Conservation (phyloP, 2,113 vertebrate genomes). For the Perccottus glenii region DNA sequence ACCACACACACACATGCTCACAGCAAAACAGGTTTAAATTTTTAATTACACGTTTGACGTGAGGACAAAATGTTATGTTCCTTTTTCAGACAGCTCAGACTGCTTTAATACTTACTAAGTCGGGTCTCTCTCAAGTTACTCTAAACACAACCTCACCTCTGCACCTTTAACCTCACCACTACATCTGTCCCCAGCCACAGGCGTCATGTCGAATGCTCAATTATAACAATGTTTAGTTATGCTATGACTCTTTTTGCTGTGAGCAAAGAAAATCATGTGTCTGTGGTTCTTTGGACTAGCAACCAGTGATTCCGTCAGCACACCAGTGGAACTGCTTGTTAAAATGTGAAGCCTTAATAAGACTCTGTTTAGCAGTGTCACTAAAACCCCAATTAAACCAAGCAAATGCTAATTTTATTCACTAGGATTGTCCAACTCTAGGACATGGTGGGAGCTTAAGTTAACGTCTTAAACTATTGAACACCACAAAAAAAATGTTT, state of each 20-base stretch:
- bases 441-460: constrained; percentile 7
- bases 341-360: constrained; percentile 68
- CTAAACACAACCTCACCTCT: constrained; percentile 20
- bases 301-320: constrained; percentile 65
- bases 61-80: background rate
- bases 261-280: constrained; percentile 23
- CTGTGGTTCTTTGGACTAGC: constrained; percentile 48
- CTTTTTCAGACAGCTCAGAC: constrained; percentile 28
- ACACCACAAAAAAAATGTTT: no score
- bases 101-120: constrained; percentile 15
- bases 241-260: constrained; percentile 28
- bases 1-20: constrained; percentile 16
- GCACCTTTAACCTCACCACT: constrained; percentile 17
- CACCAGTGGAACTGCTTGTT: constrained; percentile 62
- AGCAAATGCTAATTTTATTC: constrained; percentile 37
- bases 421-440: constrained; percentile 23
- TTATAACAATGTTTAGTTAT: constrained; percentile 53
- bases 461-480: constrained; percentile 1
- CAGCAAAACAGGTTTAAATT: constrained; percentile 23
- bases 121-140: constrained; percentile 19
- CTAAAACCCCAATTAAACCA: constrained; percentile 50
- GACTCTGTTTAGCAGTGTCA: constrained; percentile 54
- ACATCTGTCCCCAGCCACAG: constrained; percentile 30
- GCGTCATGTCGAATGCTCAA: constrained; percentile 39
- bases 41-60: constrained; percentile 43